Conservation (phyloP, 2,113 vertebrate species). For the Etheostoma cragini region DNA sequence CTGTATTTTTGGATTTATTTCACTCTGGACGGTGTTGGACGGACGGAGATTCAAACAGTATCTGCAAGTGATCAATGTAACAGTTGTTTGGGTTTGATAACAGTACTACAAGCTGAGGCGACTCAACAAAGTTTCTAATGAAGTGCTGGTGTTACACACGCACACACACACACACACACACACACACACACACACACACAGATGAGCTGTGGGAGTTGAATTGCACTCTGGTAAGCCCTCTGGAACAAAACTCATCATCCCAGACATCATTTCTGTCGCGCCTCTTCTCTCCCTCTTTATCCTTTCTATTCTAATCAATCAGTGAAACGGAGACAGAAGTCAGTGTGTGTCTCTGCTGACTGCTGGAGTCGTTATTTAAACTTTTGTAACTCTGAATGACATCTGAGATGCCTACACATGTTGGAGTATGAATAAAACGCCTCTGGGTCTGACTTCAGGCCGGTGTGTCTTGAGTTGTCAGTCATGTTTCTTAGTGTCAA, state of each 20-base stretch:
- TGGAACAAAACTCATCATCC: conserved; percentile 55
- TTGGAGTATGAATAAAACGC: not conserved
- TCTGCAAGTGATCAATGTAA: too few relatives aligned
- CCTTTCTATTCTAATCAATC: conserved; percentile 35
- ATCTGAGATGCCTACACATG: not conserved
- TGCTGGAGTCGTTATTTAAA: conserved; percentile 26
- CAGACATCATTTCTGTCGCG: conserved; percentile 31
- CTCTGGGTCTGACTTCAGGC: not conserved
- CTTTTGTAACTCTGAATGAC: conserved; percentile 1
- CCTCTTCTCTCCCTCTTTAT: conserved; percentile 22
- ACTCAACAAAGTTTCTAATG: not conserved
- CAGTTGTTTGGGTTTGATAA: too few relatives aligned
- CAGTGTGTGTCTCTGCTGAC: conserved; percentile 38
- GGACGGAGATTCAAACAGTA: too few relatives aligned
- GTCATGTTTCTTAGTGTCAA: not conserved
- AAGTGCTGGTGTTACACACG: not conserved
- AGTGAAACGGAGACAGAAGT: conserved; percentile 44
- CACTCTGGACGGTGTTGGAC: too few relatives aligned
- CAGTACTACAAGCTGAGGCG: not conserved
- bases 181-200: conserved; percentile 5
- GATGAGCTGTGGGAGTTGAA: conserved; percentile 46
- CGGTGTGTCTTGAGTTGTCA: not conserved
- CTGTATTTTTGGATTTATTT: too few relatives aligned
- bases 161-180: not conserved
- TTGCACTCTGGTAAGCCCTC: conserved; percentile 32